A percentile compares a stretch with the other conserved stretches of the same genome.
These are phyloP conservation scores for Tetrapedia diversipes DNA, from an alignment of 2,888 invertebrate genomes.

Conservation along the genomic window DNA sequence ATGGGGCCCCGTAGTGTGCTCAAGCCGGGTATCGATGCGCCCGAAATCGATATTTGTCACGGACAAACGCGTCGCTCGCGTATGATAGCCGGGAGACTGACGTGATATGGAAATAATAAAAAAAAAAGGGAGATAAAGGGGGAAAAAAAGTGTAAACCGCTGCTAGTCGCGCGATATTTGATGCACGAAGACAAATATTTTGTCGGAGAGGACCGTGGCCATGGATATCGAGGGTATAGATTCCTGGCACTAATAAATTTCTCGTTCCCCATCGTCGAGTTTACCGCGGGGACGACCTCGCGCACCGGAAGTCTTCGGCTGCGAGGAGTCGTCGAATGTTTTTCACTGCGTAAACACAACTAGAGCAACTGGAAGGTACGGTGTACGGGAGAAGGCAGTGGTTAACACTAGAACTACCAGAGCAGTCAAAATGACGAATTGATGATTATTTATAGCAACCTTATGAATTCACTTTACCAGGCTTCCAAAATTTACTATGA, in stretches of 20 bases:
- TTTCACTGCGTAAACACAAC: not conserved
- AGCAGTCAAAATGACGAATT: too few species aligned
- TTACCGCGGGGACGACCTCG: not conserved
- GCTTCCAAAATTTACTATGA: too few species aligned
- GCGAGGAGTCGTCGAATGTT: not conserved
- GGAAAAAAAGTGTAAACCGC: not conserved
- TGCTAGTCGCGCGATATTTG: constrained; percentile 18
- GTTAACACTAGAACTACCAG: too few species aligned
- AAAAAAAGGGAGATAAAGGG: not conserved
- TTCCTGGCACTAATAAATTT: constrained; percentile 40
- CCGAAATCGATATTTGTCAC: constrained; percentile 40
- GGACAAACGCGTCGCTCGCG: constrained; percentile 48
- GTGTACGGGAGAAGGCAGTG: too few species aligned
- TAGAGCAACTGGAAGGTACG: not conserved
- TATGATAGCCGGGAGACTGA: constrained; percentile 27
- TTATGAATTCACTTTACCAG: too few species aligned
- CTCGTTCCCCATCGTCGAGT: constrained; percentile 4
- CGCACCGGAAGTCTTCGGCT: constrained; percentile 1
- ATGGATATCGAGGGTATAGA: not conserved
- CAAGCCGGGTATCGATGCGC: constrained; percentile 36
- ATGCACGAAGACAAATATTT: constrained; percentile 41
- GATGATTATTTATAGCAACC: too few species aligned
- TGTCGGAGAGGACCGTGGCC: constrained; percentile 4
- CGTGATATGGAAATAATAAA: constrained; percentile 34
- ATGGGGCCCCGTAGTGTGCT: not conserved